These are phyloP conservation scores for Arvicanthis niloticus DNA, from an alignment of 2,113 vertebrate genomes.

Conservation along the genomic window DNA sequence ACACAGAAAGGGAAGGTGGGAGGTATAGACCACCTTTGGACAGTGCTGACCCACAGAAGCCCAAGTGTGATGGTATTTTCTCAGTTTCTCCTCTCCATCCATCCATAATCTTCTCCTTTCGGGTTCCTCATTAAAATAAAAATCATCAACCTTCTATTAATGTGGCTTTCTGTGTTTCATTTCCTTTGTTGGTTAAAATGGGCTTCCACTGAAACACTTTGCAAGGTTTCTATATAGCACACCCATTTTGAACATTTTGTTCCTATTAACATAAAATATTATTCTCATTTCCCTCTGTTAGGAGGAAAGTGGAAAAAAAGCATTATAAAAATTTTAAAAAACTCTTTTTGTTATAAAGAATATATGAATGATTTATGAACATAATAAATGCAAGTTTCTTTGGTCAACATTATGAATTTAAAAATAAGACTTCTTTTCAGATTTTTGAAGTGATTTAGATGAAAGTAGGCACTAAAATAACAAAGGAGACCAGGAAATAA, in stretches of 20 bases:
- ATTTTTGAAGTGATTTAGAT: conserved; percentile 74
- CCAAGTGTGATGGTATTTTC: neutral
- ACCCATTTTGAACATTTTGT: conserved; percentile 82
- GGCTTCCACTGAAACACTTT: conserved; percentile 78
- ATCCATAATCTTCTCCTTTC: conserved; percentile 66
- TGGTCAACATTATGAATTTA: conserved; percentile 78
- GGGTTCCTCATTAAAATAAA: conserved; percentile 76
- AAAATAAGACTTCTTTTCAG: conserved; percentile 76
- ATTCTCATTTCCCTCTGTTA: conserved; percentile 82
- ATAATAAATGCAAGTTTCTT: conserved; percentile 78
- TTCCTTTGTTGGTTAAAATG: conserved; percentile 84
- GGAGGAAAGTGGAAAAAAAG: conserved; percentile 71
- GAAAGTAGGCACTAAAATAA: conserved; percentile 69
- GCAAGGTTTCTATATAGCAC: conserved; percentile 76
- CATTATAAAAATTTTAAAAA: conserved; percentile 78
- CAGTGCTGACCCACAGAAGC: neutral
- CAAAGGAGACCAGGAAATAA: conserved; percentile 48
- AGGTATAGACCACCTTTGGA: neutral
- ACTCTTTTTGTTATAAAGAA: conserved; percentile 74
- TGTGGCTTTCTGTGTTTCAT: conserved; percentile 83
- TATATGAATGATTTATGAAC: conserved; percentile 83
- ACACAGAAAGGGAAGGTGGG: neutral
- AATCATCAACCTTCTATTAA: conserved; percentile 75
- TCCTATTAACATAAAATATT: conserved; percentile 85
- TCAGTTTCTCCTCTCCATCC: neutral